Evolutionary conservation across 2,888 invertebrate species (phyloP).

Genomic region (Drosophila maculinotata): DNA sequence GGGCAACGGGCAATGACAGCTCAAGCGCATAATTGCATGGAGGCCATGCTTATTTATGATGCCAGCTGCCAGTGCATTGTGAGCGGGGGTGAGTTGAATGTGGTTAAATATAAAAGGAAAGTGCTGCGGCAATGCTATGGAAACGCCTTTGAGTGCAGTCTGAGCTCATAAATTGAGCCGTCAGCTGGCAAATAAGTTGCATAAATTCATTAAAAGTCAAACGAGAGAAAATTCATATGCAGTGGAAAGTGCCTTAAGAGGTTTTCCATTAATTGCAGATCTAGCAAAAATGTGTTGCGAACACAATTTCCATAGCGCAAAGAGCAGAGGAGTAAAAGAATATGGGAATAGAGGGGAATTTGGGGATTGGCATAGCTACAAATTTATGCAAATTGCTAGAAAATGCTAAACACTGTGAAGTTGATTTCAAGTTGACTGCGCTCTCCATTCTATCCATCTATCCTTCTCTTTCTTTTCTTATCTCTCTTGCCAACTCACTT

Average conservation of each 20-base stretch:
- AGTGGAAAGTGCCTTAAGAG: conserved; percentile 23
- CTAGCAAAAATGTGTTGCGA: conserved; percentile 23
- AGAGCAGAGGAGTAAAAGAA: conserved; percentile 7
- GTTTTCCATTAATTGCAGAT: conserved; percentile 55
- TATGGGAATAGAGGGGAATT: conserved; percentile 23
- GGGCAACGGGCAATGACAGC: conserved; percentile 70
- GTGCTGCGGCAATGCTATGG: conserved; percentile 31
- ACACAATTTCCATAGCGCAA: conserved; percentile 5
- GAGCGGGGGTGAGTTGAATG: conserved; percentile 4
- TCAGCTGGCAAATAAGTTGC: conserved; percentile 71
- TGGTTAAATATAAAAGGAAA: conserved; percentile 30
- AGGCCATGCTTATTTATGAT: conserved; percentile 64
- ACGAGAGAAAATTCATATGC: conserved; percentile 16
- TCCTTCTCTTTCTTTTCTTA: conserved; percentile 5
- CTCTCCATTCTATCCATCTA: not conserved
- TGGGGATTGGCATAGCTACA: conserved; percentile 39
- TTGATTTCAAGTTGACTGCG: conserved; percentile 19
- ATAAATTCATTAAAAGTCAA: conserved; percentile 66
- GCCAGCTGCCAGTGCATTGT: conserved; percentile 38
- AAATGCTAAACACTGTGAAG: conserved; percentile 53
- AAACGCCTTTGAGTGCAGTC: conserved; percentile 51
- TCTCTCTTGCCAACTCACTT: conserved; percentile 11
- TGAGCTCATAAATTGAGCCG: conserved; percentile 71
- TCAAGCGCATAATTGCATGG: conserved; percentile 74
- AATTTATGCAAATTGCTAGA: conserved; percentile 58